Evolutionary conservation across 2,113 vertebrate species (phyloP).

Genomic region (Oreamnos americanus): DNA sequence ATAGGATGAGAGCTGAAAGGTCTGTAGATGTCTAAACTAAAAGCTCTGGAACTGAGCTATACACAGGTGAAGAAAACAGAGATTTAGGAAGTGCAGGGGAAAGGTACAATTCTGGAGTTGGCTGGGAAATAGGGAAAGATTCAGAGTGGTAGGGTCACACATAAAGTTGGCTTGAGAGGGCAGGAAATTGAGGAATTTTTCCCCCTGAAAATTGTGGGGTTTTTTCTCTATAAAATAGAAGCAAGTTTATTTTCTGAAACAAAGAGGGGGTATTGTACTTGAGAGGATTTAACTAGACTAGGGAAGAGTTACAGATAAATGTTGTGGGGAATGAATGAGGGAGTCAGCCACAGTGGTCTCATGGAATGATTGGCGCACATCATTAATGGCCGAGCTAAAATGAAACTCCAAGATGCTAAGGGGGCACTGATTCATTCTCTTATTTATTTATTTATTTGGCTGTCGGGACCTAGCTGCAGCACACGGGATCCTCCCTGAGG

Average conservation of each 20-base stretch:
- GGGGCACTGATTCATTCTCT: background rate
- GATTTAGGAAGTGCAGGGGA: background rate
- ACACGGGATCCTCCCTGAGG: background rate
- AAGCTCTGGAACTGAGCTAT: background rate
- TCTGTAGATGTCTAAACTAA: background rate
- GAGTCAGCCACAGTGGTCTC: background rate
- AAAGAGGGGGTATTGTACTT: background rate
- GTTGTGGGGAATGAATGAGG: background rate
- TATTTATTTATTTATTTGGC: background rate
- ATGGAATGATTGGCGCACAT: fast-evolving
- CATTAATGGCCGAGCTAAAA: background rate
- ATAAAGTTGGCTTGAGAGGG: background rate
- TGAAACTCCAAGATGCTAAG: background rate
- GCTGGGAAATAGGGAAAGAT: background rate
- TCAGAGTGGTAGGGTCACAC: background rate
- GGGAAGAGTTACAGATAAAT: background rate
- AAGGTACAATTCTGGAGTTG: background rate
- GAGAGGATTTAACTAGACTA: background rate
- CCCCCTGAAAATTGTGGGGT: background rate
- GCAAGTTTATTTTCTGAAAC: background rate
- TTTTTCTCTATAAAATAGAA: background rate
- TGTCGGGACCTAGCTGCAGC: background rate
- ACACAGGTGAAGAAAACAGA: background rate
- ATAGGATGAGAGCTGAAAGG: background rate
- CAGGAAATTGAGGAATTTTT: background rate